Percentiles rank a stretch among this genome's conserved stretches.
These are phyloP conservation scores for Brachycybe producta DNA, from an alignment of 2,888 invertebrate species.

Conservation along the genomic window DNA sequence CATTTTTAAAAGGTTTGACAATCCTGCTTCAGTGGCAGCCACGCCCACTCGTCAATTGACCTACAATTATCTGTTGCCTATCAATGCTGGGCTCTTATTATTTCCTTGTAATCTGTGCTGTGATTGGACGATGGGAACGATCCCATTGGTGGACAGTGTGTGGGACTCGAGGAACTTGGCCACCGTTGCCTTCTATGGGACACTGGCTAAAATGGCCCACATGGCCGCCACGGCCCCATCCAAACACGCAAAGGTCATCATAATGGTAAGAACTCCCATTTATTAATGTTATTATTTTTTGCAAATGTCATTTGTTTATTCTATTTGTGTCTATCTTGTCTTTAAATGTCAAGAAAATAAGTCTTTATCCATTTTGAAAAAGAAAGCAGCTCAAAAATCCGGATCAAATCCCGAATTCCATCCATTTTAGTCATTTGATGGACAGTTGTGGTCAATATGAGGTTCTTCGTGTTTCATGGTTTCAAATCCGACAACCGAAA, in stretches of 20 bases:
- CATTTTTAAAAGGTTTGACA: constrained; percentile 75
- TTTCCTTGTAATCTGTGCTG: constrained; percentile 84
- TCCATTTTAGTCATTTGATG: no score
- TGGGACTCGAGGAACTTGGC: constrained; percentile 66
- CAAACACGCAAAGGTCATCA: constrained; percentile 9
- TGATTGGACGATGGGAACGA: constrained; percentile 97
- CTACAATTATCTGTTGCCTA: constrained; percentile 78
- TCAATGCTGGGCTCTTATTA: constrained; percentile 80
- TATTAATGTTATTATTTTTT: no score
- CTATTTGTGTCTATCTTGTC: no score
- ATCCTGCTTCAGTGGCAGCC: constrained; percentile 81
- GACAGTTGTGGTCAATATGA: no score
- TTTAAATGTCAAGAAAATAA: no score
- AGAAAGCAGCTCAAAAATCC: no score
- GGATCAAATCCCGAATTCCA: no score
- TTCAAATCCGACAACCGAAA: no score
- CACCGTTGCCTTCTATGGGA: constrained; percentile 54
- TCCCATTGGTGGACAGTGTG: constrained; percentile 68
- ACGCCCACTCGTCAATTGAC: constrained; percentile 77
- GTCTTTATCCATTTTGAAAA: no score
- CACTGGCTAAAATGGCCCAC: constrained; percentile 29
- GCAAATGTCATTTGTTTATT: no score
- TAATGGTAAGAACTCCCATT: constrained; percentile 16
- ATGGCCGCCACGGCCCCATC: constrained; percentile 1
- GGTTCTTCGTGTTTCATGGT: no score